These are phyloP conservation scores for Asobara japonica DNA, from an alignment of 1,140 invertebrate genomes.

Conservation along the genomic window DNA sequence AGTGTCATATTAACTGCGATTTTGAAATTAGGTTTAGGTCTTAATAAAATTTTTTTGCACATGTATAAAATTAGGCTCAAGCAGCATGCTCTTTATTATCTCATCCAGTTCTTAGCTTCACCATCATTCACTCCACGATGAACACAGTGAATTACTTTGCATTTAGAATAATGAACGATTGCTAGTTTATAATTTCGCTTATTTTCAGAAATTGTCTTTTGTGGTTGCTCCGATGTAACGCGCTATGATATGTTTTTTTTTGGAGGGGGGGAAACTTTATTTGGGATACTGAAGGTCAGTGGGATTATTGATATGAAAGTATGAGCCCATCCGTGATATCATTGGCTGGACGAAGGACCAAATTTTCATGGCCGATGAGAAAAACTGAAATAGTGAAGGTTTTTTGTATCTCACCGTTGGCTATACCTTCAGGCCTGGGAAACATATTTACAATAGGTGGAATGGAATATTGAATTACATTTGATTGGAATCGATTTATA, in stretches of 20 bases:
- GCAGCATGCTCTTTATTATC: slow-evolving; percentile 10
- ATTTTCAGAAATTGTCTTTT: not conserved
- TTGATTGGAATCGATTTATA: not conserved
- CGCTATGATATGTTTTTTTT: not conserved
- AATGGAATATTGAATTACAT: not conserved
- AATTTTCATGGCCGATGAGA: slow-evolving; percentile 47
- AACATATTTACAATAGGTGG: not conserved
- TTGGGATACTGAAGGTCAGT: slow-evolving; percentile 33
- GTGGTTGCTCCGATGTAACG: not conserved
- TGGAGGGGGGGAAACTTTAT: slow-evolving; percentile 25
- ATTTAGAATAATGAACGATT: not conserved
- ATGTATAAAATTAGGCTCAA: slow-evolving; percentile 13
- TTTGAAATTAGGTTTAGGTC: not conserved
- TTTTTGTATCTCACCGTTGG: not conserved
- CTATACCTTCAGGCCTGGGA: not conserved
- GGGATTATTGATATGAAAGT: slow-evolving; percentile 40
- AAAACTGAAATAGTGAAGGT: slow-evolving; percentile 52
- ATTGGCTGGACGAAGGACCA: slow-evolving; percentile 54
- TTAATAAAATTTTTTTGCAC: not conserved
- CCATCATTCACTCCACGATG: slow-evolving; percentile 15
- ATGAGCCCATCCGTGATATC: slow-evolving; percentile 51
- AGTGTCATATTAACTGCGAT: slow-evolving; percentile 29
- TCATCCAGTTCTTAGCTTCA: not conserved
- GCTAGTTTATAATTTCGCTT: not conserved
- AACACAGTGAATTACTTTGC: not conserved